These are phyloP conservation scores for Iguana delicatissima DNA, from an alignment of 2,797 vertebrate genomes.

Conservation along the genomic window DNA sequence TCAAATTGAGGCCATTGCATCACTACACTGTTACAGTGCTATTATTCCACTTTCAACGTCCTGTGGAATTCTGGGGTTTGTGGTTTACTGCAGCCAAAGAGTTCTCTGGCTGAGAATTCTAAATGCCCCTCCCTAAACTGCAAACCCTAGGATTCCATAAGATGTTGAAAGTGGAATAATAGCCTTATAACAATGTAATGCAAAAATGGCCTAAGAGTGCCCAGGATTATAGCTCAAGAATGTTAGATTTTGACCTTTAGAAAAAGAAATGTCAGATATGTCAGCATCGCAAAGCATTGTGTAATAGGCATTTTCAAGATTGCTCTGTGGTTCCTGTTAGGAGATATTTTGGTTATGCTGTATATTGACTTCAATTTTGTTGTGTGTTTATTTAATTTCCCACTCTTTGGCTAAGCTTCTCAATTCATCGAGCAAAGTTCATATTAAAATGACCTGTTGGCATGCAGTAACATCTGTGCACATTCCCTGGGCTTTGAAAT, in stretches of 20 bases:
- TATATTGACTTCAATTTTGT: constrained; percentile 16
- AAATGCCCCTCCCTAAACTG: too few relatives aligned
- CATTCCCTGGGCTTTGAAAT: constrained; percentile 7
- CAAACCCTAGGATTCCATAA: too few relatives aligned
- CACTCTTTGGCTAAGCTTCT: constrained; percentile 45
- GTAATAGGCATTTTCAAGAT: too few relatives aligned
- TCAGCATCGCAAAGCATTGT: constrained; percentile 1
- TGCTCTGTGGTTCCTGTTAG: constrained; percentile 14
- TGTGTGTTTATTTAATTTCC: constrained; percentile 35
- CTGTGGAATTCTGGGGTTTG: too few relatives aligned
- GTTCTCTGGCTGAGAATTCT: too few relatives aligned
- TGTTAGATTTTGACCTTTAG: background rate
- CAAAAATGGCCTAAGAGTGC: background rate
- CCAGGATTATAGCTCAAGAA: background rate
- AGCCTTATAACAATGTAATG: too few relatives aligned
- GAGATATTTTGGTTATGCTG: constrained; percentile 30
- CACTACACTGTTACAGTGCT: too few relatives aligned
- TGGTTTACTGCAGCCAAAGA: too few relatives aligned
- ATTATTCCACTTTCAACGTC: too few relatives aligned
- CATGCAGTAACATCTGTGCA: constrained; percentile 22
- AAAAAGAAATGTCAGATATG: constrained; percentile 32
- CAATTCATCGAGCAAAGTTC: constrained; percentile 50
- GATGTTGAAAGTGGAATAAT: too few relatives aligned
- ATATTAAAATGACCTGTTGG: constrained; percentile 38
- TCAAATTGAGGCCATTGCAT: background rate